Evolutionary conservation across 1,140 invertebrate species (phyloP).

Genomic region (Anoplophora glabripennis): DNA sequence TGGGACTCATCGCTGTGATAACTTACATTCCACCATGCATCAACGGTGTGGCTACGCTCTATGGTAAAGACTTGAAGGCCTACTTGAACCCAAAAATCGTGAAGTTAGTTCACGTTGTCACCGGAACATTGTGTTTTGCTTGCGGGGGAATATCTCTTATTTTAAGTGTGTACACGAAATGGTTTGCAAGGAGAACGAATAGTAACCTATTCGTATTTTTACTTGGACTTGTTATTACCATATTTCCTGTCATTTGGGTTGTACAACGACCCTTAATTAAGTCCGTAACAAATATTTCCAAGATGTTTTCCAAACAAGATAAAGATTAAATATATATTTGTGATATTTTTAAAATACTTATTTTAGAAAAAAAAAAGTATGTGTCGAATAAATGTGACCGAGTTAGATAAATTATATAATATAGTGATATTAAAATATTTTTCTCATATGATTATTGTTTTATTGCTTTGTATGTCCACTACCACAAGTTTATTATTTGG

Average conservation of each 20-base stretch:
- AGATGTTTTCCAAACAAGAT: too few relatives aligned
- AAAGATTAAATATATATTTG: too few relatives aligned
- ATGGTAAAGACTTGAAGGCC: constrained; percentile 30
- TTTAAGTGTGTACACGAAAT: constrained; percentile 39
- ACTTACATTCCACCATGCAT: constrained; percentile 25
- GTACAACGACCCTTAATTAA: constrained; percentile 29
- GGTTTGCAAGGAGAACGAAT: constrained; percentile 31
- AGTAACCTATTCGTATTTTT: constrained; percentile 25
- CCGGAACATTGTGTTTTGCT: constrained; percentile 27
- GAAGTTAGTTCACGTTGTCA: constrained; percentile 34
- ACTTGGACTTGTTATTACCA: constrained; percentile 22
- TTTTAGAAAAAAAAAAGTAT: too few relatives aligned
- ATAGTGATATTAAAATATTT: too few relatives aligned
- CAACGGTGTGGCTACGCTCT: constrained; percentile 30
- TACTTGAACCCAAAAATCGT: constrained; percentile 24
- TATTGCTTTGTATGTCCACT: too few relatives aligned
- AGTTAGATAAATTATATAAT: too few relatives aligned
- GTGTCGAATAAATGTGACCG: too few relatives aligned
- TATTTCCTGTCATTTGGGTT: constrained; percentile 29
- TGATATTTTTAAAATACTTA: too few relatives aligned
- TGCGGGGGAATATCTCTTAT: constrained; percentile 38
- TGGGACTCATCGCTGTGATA: constrained; percentile 32
- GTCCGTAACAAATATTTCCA: background rate
- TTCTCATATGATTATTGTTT: too few relatives aligned
- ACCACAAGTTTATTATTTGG: too few relatives aligned